Conservation (phyloP, 2,888 invertebrate species). For the Tricholauxania praeusta region DNA sequence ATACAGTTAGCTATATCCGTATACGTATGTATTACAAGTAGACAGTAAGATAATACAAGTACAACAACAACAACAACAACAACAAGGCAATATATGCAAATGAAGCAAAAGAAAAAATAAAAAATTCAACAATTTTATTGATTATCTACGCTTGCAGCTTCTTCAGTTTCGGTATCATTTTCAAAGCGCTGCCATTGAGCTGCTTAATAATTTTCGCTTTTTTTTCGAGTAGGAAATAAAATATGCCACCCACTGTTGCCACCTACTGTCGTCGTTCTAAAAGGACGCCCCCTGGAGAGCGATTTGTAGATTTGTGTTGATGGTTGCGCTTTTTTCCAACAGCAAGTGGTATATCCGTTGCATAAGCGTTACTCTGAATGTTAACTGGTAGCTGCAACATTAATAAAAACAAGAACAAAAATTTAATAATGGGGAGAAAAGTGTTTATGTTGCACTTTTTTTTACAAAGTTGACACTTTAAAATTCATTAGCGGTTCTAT, state of each 20-base stretch:
- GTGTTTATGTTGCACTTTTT: conserved; percentile 39
- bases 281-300: conserved; percentile 57
- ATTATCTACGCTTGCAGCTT: conserved; percentile 28
- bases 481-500: conserved; percentile 24
- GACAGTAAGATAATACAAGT: neutral
- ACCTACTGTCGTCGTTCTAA: neutral
- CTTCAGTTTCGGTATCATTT: conserved; percentile 24
- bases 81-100: conserved; percentile 38
- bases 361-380: too few species aligned
- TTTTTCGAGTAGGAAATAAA: conserved; percentile 31
- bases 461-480: conserved; percentile 35
- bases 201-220: conserved; percentile 33
- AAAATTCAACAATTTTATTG: conserved; percentile 36
- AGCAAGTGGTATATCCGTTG: neutral
- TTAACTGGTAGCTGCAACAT: neutral
- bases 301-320: conserved; percentile 60
- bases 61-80: conserved; percentile 4
- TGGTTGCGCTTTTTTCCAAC: conserved; percentile 57
- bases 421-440: conserved; percentile 17
- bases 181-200: conserved; percentile 27
- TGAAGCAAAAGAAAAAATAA: conserved; percentile 10
- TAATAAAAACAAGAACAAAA: neutral
- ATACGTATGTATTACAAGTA: too few species aligned
- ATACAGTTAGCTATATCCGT: too few species aligned
- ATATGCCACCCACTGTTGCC: conserved; percentile 41